Percentiles rank a stretch among this genome's conserved stretches.
phyloP scores from a whole-genome alignment of 1,140 invertebrate genomes.

The Limonius californicus region DNA sequence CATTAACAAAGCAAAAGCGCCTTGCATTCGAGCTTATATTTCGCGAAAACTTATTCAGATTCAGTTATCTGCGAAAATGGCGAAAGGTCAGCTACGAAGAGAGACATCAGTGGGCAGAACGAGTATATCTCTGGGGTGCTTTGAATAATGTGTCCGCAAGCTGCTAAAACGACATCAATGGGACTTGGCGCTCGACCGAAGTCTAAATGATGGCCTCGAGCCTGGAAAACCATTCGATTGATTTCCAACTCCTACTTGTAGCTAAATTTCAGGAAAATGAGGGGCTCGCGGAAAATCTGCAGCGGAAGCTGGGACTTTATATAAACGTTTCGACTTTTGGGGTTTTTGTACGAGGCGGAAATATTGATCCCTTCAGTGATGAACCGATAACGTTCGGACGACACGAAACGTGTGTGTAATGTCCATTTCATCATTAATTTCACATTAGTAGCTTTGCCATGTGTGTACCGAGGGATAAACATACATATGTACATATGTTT shows the following conservation, averaged over 20 bases:
- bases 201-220: neutral
- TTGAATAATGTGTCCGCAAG: constrained; percentile 11
- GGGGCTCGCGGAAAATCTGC: neutral
- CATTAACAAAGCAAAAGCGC: too few species aligned
- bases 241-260: constrained; percentile 6
- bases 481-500: too few species aligned
- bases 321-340: too few species aligned
- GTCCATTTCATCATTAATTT: neutral
- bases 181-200: constrained; percentile 11
- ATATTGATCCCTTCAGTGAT: neutral
- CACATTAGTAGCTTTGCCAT: neutral
- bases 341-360: neutral
- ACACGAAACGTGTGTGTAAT: neutral
- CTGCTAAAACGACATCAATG: constrained; percentile 14
- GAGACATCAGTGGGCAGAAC: neutral
- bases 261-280: neutral
- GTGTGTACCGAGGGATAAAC: too few species aligned
- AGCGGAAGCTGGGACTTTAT: too few species aligned
- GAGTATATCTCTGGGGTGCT: constrained; percentile 1
- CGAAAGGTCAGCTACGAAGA: neutral
- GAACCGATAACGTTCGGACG: neutral
- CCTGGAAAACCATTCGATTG: neutral
- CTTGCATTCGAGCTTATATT: too few species aligned
- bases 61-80: neutral
- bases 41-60: neutral